phyloP scores from a whole-genome alignment of 2,113 vertebrate genomes.

The Genyomyrus donnyi region DNA sequence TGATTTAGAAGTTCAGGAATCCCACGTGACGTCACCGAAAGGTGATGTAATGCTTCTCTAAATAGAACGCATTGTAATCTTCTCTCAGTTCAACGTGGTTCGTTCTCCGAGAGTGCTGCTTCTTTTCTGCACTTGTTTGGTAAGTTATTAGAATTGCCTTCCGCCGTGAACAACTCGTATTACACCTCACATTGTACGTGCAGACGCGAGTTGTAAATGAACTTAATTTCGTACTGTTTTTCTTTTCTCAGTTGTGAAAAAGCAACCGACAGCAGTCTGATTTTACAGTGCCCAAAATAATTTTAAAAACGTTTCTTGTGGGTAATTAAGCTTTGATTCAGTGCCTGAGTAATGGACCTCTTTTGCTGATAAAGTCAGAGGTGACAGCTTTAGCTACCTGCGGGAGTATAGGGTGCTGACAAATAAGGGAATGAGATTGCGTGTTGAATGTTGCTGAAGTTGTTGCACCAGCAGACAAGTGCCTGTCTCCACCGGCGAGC shows the following conservation, averaged over 20 bases:
- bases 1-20: conserved; percentile 99
- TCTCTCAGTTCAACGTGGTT: conserved; percentile 99
- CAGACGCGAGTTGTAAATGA: conserved; percentile 46
- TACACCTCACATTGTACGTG: background rate
- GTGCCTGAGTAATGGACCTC: background rate
- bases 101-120: conserved; percentile 82
- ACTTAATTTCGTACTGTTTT: conserved; percentile 29
- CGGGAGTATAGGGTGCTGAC: background rate
- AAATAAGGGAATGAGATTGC: background rate
- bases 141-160: conserved; percentile 74
- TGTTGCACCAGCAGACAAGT: conserved; percentile 49
- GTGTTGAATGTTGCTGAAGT: conserved; percentile 45
- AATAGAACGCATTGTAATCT: conserved; percentile 99
- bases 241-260: conserved; percentile 9
- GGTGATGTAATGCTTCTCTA: conserved; percentile 99
- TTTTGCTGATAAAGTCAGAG: background rate
- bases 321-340: background rate
- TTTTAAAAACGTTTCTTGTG: background rate
- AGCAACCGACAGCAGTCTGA: background rate
- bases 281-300: background rate
- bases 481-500: conserved; percentile 31
- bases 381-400: background rate
- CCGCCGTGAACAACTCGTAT: conserved; percentile 44
- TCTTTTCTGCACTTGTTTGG: conserved; percentile 86
- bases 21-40: conserved; percentile 98